phyloP scores from a whole-genome alignment of 2,888 invertebrate genomes.

The Ormyrus rosae region DNA sequence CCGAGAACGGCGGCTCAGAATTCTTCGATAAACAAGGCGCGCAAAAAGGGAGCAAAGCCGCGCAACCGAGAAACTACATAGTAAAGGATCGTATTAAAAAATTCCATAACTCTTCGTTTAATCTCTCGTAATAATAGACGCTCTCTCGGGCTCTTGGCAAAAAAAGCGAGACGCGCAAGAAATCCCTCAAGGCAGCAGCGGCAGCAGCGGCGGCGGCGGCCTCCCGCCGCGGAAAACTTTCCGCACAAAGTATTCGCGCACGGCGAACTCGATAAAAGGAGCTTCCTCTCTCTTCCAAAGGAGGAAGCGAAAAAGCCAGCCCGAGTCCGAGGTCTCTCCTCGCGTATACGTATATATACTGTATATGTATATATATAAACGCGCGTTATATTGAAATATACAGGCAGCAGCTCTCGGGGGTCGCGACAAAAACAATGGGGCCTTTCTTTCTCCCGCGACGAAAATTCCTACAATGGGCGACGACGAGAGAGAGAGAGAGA shows the following conservation, averaged over 20 bases:
- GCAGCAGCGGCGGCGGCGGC: neutral
- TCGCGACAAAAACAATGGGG: too few relatives aligned
- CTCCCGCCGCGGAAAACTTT: neutral
- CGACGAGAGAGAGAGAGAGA: neutral
- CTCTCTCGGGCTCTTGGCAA: neutral
- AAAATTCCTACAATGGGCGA: too few relatives aligned
- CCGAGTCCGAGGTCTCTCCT: too few relatives aligned
- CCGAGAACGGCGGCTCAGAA: too few relatives aligned
- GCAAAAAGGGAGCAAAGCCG: neutral
- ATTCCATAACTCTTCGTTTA: slow-evolving; percentile 46
- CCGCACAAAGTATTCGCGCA: slow-evolving; percentile 23
- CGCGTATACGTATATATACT: too few relatives aligned
- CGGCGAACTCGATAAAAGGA: slow-evolving; percentile 19
- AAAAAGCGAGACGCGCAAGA: slow-evolving; percentile 1
- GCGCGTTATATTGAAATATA: too few relatives aligned
- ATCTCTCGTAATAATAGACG: slow-evolving; percentile 41
- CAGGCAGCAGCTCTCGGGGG: too few relatives aligned
- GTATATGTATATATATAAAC: too few relatives aligned
- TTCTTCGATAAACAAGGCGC: neutral
- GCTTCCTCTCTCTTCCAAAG: slow-evolving; percentile 2
- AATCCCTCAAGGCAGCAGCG: slow-evolving; percentile 9
- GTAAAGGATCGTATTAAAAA: slow-evolving; percentile 38
- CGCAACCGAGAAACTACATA: too few relatives aligned
- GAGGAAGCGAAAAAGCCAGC: neutral
- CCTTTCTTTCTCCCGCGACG: too few relatives aligned